Percentiles rank a stretch among this genome's conserved stretches.
Conservation (phyloP, 2,113 vertebrate genomes). For the Colinus virginianus region DNA sequence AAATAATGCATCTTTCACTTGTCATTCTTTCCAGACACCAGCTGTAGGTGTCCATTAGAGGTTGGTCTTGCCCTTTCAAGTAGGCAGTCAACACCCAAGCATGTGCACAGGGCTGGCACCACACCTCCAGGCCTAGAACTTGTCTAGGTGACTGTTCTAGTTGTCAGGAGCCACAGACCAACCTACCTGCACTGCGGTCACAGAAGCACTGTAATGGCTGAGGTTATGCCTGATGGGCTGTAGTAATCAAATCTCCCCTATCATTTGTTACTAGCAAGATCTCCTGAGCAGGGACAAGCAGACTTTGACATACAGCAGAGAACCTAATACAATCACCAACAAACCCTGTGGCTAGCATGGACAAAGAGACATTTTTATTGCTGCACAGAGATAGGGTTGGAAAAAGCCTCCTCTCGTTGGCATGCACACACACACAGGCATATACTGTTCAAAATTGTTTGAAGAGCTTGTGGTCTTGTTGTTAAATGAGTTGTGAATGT, state of each 20-base stretch:
- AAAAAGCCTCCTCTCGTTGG: neutral
- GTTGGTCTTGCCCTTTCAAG: neutral
- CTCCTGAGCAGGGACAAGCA: neutral
- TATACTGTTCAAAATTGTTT: neutral
- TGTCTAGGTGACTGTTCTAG: fast-evolving
- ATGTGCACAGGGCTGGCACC: fast-evolving
- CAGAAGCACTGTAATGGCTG: fast-evolving
- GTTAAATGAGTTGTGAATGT: constrained; percentile 22
- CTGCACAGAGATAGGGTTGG: neutral
- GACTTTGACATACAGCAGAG: neutral
- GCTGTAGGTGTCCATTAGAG: neutral
- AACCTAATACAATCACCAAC: neutral
- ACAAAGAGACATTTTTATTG: neutral
- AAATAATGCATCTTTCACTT: fast-evolving
- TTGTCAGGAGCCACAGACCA: fast-evolving
- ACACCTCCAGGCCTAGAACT: neutral
- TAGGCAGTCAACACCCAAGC: fast-evolving
- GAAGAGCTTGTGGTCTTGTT: constrained; percentile 22
- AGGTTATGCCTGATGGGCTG: fast-evolving
- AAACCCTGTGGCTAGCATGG: neutral
- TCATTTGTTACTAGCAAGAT: neutral
- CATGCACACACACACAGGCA: neutral
- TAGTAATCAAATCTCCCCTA: neutral
- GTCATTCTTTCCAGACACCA: fast-evolving
- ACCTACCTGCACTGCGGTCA: fast-evolving